Conservation (phyloP, 2,113 vertebrate species). For the Laterallus jamaicensis region DNA sequence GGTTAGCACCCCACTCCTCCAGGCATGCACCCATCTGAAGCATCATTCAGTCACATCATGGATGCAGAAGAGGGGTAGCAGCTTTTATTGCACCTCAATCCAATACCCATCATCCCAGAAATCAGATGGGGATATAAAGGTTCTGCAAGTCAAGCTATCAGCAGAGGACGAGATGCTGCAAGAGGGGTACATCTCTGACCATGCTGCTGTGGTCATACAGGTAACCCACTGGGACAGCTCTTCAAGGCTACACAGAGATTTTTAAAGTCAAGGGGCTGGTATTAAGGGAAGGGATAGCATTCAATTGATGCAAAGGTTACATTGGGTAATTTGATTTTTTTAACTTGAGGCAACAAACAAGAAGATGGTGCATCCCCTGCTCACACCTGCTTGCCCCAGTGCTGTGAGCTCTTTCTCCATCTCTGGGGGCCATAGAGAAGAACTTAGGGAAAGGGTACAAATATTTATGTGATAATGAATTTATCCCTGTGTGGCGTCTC, state of each 20-base stretch:
- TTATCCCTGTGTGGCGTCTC: not conserved
- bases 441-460: not conserved
- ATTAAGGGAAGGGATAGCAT: not conserved
- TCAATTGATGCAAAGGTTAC: not conserved
- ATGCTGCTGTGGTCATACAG: not conserved
- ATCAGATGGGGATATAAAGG: not conserved
- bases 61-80: not conserved
- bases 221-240: not conserved
- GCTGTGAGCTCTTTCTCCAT: not conserved
- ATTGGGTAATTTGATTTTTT: not conserved
- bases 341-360: not conserved
- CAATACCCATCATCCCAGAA: not conserved
- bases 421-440: not conserved
- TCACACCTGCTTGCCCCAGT: not conserved
- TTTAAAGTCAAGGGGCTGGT: not conserved
- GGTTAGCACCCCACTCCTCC: not conserved
- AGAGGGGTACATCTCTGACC: not conserved
- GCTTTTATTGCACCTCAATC: not conserved
- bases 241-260: accelerated
- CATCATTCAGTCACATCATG: too few species aligned
- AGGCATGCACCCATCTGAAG: accelerated
- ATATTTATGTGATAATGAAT: not conserved
- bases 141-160: not conserved
- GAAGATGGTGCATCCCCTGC: not conserved
- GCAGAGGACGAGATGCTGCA: not conserved